Evolutionary conservation across 2,113 vertebrate species (phyloP).

Genomic region (Barbus barbus): DNA sequence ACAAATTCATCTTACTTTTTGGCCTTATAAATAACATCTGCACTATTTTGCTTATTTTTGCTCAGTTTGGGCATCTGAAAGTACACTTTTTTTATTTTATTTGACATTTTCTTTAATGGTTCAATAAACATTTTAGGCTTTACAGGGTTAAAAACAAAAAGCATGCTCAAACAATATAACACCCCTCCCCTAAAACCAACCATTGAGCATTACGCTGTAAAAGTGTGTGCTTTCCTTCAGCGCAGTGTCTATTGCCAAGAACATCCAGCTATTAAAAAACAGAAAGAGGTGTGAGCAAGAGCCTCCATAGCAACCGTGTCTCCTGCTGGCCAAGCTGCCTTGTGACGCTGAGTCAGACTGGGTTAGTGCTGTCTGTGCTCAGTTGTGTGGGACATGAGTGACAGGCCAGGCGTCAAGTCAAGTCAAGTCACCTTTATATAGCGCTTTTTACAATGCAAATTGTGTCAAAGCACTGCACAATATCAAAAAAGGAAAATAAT

Average conservation of each 20-base stretch:
- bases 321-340: conserved; percentile 40
- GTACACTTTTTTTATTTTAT: neutral
- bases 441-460: too few species aligned
- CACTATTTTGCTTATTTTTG: too few species aligned
- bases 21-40: too few species aligned
- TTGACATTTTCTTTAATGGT: neutral
- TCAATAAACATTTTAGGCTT: neutral
- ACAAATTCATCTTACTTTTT: too few species aligned
- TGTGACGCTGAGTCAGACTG: conserved; percentile 52
- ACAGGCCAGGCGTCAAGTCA: neutral
- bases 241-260: neutral
- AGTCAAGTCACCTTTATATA: too few species aligned
- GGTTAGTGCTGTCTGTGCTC: conserved; percentile 8
- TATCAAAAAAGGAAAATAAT: too few species aligned
- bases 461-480: too few species aligned
- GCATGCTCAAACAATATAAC: neutral
- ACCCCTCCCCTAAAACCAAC: neutral
- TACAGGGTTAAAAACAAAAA: too few species aligned
- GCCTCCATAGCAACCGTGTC: conserved; percentile 58
- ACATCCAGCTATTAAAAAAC: neutral
- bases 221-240: neutral
- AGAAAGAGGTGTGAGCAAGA: conserved; percentile 32
- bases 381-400: neutral
- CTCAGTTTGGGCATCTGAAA: too few species aligned
- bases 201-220: neutral